Conservation (phyloP, 2,113 vertebrate species). For the Caranx ignobilis region DNA sequence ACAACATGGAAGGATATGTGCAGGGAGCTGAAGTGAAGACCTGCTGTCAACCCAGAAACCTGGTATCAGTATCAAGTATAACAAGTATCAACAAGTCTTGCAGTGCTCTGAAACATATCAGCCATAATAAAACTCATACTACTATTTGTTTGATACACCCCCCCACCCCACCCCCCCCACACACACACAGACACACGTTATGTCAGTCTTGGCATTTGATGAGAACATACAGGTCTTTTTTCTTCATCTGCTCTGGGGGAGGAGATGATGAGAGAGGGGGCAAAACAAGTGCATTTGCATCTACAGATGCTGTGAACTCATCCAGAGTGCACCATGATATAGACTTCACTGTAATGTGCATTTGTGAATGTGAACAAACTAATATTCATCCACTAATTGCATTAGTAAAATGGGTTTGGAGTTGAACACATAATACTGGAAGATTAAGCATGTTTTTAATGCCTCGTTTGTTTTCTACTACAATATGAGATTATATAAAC, state of each 20-base stretch:
- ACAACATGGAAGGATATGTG: not conserved
- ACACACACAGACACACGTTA: not conserved
- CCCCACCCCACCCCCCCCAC: too few species aligned
- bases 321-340: not conserved
- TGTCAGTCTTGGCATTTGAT: conserved; percentile 68
- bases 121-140: conserved; percentile 48
- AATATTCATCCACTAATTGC: not conserved
- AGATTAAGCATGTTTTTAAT: not conserved
- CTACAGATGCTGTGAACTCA: conserved; percentile 23
- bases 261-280: not conserved
- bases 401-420: not conserved
- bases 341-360: not conserved
- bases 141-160: conserved; percentile 35
- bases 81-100: conserved; percentile 12
- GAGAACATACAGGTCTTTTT: conserved; percentile 42
- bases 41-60: not conserved
- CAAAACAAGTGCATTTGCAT: conserved; percentile 15
- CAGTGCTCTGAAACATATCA: conserved; percentile 13
- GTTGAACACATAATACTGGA: not conserved
- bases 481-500: not conserved
- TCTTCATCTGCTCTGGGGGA: conserved; percentile 28
- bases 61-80: not conserved
- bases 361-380: not conserved
- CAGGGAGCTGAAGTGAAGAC: not conserved
- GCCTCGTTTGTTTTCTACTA: not conserved